Conservation (phyloP, 2,797 vertebrate species). For the Triplophysa bombifrons region DNA sequence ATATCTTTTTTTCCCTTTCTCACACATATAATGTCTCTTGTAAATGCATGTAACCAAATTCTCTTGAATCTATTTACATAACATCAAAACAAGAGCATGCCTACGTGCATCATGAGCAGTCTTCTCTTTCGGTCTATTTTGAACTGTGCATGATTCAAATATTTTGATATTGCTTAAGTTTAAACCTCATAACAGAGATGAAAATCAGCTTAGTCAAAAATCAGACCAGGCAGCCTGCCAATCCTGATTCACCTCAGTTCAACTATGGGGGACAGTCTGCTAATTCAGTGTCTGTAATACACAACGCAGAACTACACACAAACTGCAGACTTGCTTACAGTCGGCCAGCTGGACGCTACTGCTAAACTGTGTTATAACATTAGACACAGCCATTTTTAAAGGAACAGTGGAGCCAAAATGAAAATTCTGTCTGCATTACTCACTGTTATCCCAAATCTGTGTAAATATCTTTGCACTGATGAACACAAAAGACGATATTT, state of each 20-base stretch:
- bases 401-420: no score
- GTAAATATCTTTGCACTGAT: no score
- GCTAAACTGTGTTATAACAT: neutral
- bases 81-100: neutral
- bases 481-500: no score
- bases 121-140: constrained; percentile 4
- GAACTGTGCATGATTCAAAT: constrained; percentile 3
- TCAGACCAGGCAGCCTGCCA: constrained; percentile 54
- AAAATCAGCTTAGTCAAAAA: constrained; percentile 60
- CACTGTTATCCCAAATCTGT: no score
- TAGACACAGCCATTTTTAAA: neutral
- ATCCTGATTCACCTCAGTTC: constrained; percentile 52
- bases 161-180: constrained; percentile 16
- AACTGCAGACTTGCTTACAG: constrained; percentile 13
- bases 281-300: constrained; percentile 46
- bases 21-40: neutral
- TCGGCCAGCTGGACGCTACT: constrained; percentile 7
- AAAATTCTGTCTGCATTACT: no score
- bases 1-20: neutral
- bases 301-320: constrained; percentile 4
- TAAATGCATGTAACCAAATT: constrained; percentile 2
- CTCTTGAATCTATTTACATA: neutral
- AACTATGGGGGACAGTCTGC: constrained; percentile 46
- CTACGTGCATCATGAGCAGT: constrained; percentile 12
- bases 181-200: constrained; percentile 51